Base-by-base conservation (phyloP, 92 coral and sea anemone species). In the Montipora capitata region DNA sequence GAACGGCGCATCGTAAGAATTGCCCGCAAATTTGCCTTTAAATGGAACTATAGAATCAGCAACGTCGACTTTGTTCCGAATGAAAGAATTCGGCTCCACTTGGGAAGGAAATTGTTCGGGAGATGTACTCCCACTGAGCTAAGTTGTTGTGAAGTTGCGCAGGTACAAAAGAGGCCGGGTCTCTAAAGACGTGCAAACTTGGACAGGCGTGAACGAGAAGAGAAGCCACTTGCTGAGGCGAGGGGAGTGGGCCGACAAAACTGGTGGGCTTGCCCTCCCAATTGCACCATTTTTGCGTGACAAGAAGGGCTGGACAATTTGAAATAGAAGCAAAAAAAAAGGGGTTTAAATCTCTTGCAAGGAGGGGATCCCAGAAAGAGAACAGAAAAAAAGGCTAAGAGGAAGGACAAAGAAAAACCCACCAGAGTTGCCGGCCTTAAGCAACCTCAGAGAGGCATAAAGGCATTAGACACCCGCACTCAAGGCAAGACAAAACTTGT, bases 11-110 rank as follows among this genome's bases (percentile, higher is more conserved):
- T 92, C 91, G 70, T 89, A 94, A 15, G 10, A 44, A 39, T 77
- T 80, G 10, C 92, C 91, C 17, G 39, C 89, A 65, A 94, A 92
- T 12, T 81, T 81, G 11, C 97, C 97, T 56, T 94, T 85, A 57
- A 49, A 94, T 13, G 91, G 94, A 20, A 40, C 54, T 39, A 94
- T 18, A 42, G 85, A 91, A 13, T 9, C 20, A 79, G 88, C 74
- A 3, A 65, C 91, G 61, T 91, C 77, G 3, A 94, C 94, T 4
- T 72, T 86, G 27, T 81, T 16, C 9, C 40, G 67, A 13, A 86
- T 80, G n/a, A 83, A 84, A 64, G 90, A 65, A 17, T 85, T 75
- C 51, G 78, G 80, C 67, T 90, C 92, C 3, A 38, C 92, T 63
- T 84, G 82, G 40, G 67, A 83, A 15, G 77, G 80, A 65, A 61